Evolutionary conservation across 1,140 invertebrate species (phyloP).

Genomic region (Eupeodes corollae): DNA sequence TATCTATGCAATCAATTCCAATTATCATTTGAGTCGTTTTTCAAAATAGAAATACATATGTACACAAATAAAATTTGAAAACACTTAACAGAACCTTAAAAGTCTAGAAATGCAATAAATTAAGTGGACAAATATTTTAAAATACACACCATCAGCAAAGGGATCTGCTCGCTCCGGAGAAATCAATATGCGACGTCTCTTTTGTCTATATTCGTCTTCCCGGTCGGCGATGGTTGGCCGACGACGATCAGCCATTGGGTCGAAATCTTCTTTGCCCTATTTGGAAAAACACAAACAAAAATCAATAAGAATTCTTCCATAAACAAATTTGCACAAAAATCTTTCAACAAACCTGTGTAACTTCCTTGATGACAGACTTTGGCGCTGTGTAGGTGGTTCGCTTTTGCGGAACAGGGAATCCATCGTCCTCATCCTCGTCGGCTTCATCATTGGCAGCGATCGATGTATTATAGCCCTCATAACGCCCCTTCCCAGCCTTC

Average conservation of each 20-base stretch:
- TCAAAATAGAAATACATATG: too few species aligned
- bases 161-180: constrained; percentile 94
- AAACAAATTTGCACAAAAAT: neutral
- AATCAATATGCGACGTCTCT: constrained; percentile 78
- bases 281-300: neutral
- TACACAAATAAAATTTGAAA: neutral
- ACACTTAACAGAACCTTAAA: neutral
- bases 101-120: constrained; percentile 5
- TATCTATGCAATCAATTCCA: too few species aligned
- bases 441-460: constrained; percentile 88
- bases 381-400: constrained; percentile 75
- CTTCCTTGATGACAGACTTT: constrained; percentile 77
- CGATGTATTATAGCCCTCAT: constrained; percentile 89
- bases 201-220: constrained; percentile 92
- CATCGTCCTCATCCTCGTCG: constrained; percentile 77
- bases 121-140: constrained; percentile 8
- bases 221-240: constrained; percentile 84
- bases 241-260: constrained; percentile 90
- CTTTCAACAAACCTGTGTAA: constrained; percentile 56
- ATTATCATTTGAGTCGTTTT: too few species aligned
- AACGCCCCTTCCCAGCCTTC: constrained; percentile 57
- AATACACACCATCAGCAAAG: constrained; percentile 86
- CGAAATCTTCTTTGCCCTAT: constrained; percentile 83
- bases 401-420: constrained; percentile 52
- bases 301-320: neutral